Percentiles rank a stretch among this genome's conserved stretches.
These are phyloP conservation scores for Lutjanus argentimaculatus DNA, from an alignment of 2,797 vertebrate genomes.

Conservation along the genomic window DNA sequence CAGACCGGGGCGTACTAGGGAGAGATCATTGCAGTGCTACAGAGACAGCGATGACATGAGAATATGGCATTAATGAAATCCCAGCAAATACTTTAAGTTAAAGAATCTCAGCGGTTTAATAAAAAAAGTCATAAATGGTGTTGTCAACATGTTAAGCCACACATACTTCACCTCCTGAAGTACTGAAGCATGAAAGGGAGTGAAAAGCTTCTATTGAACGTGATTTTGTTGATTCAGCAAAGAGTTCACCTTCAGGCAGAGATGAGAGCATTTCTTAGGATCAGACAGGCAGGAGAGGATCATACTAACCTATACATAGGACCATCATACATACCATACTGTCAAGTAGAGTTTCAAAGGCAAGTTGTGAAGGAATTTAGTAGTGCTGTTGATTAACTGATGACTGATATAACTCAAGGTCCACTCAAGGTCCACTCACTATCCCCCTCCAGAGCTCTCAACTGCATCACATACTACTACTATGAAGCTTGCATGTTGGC, in stretches of 20 bases:
- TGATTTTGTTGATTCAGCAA: conserved; percentile 22
- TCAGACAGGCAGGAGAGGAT: no score
- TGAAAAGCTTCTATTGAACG: background rate
- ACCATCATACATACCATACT: no score
- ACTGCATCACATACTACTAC: no score
- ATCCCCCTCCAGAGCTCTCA: background rate
- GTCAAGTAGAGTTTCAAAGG: background rate
- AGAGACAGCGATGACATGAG: conserved; percentile 10
- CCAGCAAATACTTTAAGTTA: background rate
- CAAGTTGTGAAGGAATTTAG: background rate
- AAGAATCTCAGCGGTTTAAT: conserved; percentile 1
- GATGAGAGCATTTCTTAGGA: background rate
- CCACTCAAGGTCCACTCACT: background rate
- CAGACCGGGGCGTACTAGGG: conserved; percentile 26
- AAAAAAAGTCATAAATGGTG: background rate
- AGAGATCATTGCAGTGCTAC: conserved; percentile 18
- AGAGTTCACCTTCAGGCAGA: background rate
- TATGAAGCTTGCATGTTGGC: background rate
- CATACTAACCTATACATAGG: no score
- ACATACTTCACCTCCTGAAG: background rate
- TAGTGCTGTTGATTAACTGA: no score
- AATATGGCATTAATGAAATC: conserved; percentile 32
- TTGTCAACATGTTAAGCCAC: background rate
- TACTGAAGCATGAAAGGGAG: conserved; percentile 13
- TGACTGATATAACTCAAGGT: background rate